Base-by-base conservation (phyloP, 2,888 invertebrate species). In the Pristionchus japonicus region DNA sequence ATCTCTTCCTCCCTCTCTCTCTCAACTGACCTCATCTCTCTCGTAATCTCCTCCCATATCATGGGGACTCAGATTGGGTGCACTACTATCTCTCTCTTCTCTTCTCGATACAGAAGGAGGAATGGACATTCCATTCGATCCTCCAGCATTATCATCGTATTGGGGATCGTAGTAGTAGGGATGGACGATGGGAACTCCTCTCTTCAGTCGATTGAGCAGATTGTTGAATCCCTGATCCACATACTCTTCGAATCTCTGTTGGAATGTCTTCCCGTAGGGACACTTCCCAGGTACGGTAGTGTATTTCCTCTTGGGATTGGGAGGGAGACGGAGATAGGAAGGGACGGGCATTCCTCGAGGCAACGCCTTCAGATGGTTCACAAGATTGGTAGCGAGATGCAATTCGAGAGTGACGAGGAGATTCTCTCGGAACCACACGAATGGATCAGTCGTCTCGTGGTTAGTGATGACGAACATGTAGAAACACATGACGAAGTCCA, bases 201-300 rank as follows among this genome's bases (percentile, higher is more conserved):
- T 74, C 37, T 74, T 40, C 37, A 74, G 4, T 74, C 74, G 74
- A 74, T 74, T 40, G 37, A 74, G 74, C 7, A 74, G 15, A 23
- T 74, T 37, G 20, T 74, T 74, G 74, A 74, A 74, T 74, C 74
- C 74, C 23, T 23, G 27, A 23, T 74, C 37, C 4, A 74, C 9
- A 27, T 74, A 74, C 3, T 37, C 74, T 23, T 74, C 74, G 74
- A 74, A 74, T 74, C 74, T 74, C 37, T 74, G 37, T 23, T 74
- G 74, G 74, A 74, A 74, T 31, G 40, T 37, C 40, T 31, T 37
- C 23, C 74, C 74, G 20, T 6, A 13, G 27, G 37, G 74, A 11
- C 74, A 74, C 4, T 3, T 3, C 4, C 37, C 37, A 37, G 74
- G 74, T 4, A 34, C 34, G 31, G 67, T 67, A 15, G 34, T 67